Evolutionary conservation across 2,888 invertebrate species (phyloP).

Genomic region (Oegoconia quadripuncta): DNA sequence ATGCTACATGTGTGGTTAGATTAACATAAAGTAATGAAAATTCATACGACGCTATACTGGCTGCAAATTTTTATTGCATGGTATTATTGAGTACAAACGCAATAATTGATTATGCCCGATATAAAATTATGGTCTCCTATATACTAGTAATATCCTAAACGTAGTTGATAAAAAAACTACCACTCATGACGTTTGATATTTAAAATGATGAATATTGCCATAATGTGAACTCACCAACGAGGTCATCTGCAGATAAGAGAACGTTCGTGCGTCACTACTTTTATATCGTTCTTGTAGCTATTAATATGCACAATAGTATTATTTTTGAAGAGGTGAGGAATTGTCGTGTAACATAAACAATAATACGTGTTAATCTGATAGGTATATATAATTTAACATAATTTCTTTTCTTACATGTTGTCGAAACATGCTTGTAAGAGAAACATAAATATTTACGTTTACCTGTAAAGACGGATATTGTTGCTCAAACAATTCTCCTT

Average conservation of each 20-base stretch:
- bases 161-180: background rate
- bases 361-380: background rate
- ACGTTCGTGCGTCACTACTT: slow-evolving; percentile 53
- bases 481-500: slow-evolving; percentile 47
- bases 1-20: too few species aligned
- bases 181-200: slow-evolving; percentile 30
- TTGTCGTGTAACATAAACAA: background rate
- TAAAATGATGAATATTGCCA: slow-evolving; percentile 51
- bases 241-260: slow-evolving; percentile 61
- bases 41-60: too few species aligned
- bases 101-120: too few species aligned
- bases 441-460: slow-evolving; percentile 53
- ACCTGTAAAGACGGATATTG: slow-evolving; percentile 44
- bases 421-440: slow-evolving; percentile 32
- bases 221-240: slow-evolving; percentile 52
- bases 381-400: too few species aligned
- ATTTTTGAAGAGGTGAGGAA: slow-evolving; percentile 6
- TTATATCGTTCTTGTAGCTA: slow-evolving; percentile 17
- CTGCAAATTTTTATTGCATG: too few species aligned
- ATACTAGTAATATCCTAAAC: too few species aligned
- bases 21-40: too few species aligned
- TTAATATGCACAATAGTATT: slow-evolving; percentile 5
- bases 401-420: too few species aligned
- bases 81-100: too few species aligned
- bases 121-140: too few species aligned